Base-by-base conservation (phyloP, 2,888 invertebrate genomes). In the Odontocerum albicorne region DNA sequence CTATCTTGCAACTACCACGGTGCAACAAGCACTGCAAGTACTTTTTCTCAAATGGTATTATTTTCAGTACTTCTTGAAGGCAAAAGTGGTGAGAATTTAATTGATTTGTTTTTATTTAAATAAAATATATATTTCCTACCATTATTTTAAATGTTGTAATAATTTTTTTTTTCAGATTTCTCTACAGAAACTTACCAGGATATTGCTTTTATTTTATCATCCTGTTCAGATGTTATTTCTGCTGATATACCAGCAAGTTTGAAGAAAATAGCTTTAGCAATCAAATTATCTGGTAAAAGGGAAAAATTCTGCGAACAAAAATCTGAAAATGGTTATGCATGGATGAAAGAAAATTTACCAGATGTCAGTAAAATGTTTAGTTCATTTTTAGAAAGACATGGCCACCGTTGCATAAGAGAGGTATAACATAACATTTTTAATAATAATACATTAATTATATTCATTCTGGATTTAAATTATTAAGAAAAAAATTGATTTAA, bases 201-300 rank as follows among this genome's bases (percentile, higher is more conserved):
- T 68, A 81, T 90, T 39, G 82, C 86, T 0, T 65, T 78, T 19
- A 68, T 92, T 16, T 72, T 91, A 31, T 83, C 87, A 8, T 83
- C 86, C 0, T 87, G 87, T 62, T 70, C 71, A 0, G 81, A 86
- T 59, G 86, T 89, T 0, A 75, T 88, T 45, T 90, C 91, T 13
- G 90, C 87, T 0, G 88, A 90, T 66, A 84, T 92, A 6, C 87
- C 89, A 0, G 68, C 72, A 12, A 73, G 75, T 1, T 64, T 83
- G 2, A 71, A 74, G 12, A 69, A 72, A 31, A 68, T 85, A 20
- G 74, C 76, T 0, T 66, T 68, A 10, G 66, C 69, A 31, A 71
- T 85, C 39, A 69, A 72, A 22, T 63, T 66, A 2, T 69, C 72
- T n/a, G 76, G 74, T 13, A 71, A 69, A 45, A 68, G 65, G 0